Conservation (phyloP, 2,113 vertebrate genomes). For the Datnioides undecimradiatus region DNA sequence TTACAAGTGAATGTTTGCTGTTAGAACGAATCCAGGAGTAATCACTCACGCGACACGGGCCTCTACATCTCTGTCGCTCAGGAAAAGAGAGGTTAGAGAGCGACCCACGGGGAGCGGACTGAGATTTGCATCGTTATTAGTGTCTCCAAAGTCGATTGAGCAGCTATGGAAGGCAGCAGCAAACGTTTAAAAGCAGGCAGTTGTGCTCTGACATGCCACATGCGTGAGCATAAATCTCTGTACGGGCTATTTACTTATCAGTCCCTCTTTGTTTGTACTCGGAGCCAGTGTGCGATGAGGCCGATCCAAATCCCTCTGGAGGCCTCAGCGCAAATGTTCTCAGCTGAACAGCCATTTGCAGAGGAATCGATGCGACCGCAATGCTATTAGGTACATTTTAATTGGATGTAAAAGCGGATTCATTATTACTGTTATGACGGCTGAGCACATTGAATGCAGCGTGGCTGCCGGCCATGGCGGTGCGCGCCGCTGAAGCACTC, state of each 20-base stretch:
- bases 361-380: constrained; percentile 64
- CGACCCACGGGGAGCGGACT: background rate
- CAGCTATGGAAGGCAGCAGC: background rate
- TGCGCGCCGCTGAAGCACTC: constrained; percentile 15
- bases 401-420: constrained; percentile 78
- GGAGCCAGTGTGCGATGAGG: constrained; percentile 51
- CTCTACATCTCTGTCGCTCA: background rate
- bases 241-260: constrained; percentile 66
- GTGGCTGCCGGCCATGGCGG: constrained; percentile 25
- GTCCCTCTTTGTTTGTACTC: constrained; percentile 63
- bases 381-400: constrained; percentile 76
- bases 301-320: constrained; percentile 49
- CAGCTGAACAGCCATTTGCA: constrained; percentile 54
- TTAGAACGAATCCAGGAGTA: background rate
- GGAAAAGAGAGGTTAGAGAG: background rate
- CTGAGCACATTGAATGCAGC: constrained; percentile 31
- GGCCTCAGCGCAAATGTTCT: constrained; percentile 45
- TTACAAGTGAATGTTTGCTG: background rate
- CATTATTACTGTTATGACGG: constrained; percentile 69
- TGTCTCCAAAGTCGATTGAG: constrained; percentile 29
- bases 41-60: background rate
- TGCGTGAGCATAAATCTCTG: constrained; percentile 55
- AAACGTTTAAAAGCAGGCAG: constrained; percentile 41
- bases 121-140: constrained; percentile 25
- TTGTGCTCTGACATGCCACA: constrained; percentile 22